phyloP scores from a whole-genome alignment of 2,888 invertebrate genomes.

The Carpatolechia fugitivella region DNA sequence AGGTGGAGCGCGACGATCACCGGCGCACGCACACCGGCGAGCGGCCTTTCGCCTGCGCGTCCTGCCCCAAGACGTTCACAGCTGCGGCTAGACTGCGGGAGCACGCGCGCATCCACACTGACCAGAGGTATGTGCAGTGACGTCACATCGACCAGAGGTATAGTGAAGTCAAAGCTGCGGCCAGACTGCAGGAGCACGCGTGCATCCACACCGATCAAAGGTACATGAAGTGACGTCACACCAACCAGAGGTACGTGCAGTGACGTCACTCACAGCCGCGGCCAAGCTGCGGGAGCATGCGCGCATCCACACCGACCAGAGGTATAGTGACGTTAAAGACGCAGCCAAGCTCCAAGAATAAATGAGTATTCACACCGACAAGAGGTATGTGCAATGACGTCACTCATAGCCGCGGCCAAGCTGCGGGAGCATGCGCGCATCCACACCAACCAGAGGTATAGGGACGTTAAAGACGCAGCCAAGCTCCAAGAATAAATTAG shows the following conservation, averaged over 20 bases:
- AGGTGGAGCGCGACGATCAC: constrained; percentile 78
- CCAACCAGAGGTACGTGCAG: too few species aligned
- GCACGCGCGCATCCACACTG: constrained; percentile 72
- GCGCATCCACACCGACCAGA: constrained; percentile 73
- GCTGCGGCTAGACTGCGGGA: constrained; percentile 73
- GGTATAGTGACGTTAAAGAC: constrained; percentile 36
- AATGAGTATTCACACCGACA: constrained; percentile 74
- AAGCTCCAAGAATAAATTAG: too few species aligned
- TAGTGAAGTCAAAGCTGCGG: too few species aligned
- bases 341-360: too few species aligned
- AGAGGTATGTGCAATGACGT: constrained; percentile 55
- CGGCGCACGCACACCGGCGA: constrained; percentile 74
- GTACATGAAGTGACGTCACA: too few species aligned
- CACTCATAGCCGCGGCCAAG: too few species aligned
- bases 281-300: constrained; percentile 73
- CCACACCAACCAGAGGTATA: too few species aligned
- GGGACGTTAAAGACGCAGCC: too few species aligned
- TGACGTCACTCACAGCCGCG: constrained; percentile 72
- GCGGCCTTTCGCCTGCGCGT: constrained; percentile 71
- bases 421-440: too few species aligned
- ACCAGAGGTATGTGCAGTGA: constrained; percentile 51
- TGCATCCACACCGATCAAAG: too few species aligned
- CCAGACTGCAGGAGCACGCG: too few species aligned
- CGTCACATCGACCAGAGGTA: too few species aligned
- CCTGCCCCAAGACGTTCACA: constrained; percentile 75